Evolutionary conservation across 1,140 invertebrate genomes (phyloP).

Genomic region (Drosophila punjabiensis): DNA sequence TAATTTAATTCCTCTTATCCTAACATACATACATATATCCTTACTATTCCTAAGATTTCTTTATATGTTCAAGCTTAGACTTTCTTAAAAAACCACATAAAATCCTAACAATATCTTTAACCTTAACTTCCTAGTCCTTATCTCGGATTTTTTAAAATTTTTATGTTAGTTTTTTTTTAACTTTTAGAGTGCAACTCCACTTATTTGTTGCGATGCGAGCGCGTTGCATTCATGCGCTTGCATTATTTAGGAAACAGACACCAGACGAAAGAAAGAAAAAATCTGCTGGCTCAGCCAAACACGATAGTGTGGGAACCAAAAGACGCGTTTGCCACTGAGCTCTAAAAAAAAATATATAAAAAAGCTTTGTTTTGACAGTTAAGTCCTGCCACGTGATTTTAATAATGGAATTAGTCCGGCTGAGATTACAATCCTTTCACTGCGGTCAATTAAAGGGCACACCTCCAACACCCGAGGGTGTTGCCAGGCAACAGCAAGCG

Average conservation of each 20-base stretch:
- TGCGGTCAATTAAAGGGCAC: constrained; percentile 75
- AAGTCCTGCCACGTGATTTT: constrained; percentile 80
- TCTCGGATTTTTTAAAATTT: neutral
- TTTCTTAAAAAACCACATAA: neutral
- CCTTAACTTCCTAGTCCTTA: neutral
- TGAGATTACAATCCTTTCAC: constrained; percentile 59
- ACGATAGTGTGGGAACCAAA: constrained; percentile 77
- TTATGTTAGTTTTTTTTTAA: neutral
- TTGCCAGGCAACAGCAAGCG: constrained; percentile 3
- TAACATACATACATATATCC: neutral
- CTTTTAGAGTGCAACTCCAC: neutral
- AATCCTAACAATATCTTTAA: neutral
- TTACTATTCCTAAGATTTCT: neutral
- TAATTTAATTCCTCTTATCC: neutral
- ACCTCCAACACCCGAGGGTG: constrained; percentile 32
- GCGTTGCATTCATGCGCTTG: constrained; percentile 53
- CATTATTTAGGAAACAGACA: constrained; percentile 67
- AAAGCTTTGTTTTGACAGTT: constrained; percentile 42
- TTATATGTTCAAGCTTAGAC: too few relatives aligned
- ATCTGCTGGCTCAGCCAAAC: constrained; percentile 71
- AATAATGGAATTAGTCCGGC: constrained; percentile 67
- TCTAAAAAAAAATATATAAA: constrained; percentile 2
- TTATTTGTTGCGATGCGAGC: constrained; percentile 12
- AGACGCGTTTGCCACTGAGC: constrained; percentile 45
- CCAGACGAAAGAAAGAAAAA: constrained; percentile 48